Evolutionary conservation across 2,888 invertebrate species (phyloP).

Genomic region (Tenodera sinensis): DNA sequence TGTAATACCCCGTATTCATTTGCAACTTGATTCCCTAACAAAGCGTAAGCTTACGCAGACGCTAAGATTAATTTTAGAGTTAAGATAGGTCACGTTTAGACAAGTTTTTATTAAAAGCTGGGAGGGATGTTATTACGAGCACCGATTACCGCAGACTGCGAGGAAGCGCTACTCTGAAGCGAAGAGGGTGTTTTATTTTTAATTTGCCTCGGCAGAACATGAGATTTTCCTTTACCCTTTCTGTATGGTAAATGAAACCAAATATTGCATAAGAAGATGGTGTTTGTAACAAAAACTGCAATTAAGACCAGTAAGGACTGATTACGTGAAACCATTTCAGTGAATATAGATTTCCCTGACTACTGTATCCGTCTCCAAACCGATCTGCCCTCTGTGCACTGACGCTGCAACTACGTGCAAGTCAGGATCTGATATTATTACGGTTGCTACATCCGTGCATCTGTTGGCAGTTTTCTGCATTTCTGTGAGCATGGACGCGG

Average conservation of each 20-base stretch:
- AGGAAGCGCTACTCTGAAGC: neutral
- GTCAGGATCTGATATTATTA: too few relatives aligned
- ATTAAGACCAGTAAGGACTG: neutral
- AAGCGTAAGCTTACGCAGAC: too few relatives aligned
- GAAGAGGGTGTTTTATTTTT: neutral
- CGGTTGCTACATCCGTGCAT: too few relatives aligned
- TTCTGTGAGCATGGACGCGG: too few relatives aligned
- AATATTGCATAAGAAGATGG: neutral
- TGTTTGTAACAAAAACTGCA: neutral
- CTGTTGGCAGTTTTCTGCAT: too few relatives aligned
- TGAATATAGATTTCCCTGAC: neutral
- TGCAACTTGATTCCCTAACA: too few relatives aligned
- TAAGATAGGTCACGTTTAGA: neutral
- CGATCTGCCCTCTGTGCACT: neutral
- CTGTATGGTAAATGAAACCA: neutral
- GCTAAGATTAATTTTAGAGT: neutral
- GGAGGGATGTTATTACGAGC: neutral
- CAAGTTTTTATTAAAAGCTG: neutral
- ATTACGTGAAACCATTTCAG: neutral
- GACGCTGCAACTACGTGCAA: neutral
- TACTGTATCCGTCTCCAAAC: neutral
- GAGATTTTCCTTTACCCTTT: neutral
- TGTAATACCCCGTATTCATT: too few relatives aligned
- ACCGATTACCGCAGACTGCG: neutral
- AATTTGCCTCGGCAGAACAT: neutral